Base-by-base conservation (phyloP, 2,888 invertebrate genomes). In the Euclidia mi region DNA sequence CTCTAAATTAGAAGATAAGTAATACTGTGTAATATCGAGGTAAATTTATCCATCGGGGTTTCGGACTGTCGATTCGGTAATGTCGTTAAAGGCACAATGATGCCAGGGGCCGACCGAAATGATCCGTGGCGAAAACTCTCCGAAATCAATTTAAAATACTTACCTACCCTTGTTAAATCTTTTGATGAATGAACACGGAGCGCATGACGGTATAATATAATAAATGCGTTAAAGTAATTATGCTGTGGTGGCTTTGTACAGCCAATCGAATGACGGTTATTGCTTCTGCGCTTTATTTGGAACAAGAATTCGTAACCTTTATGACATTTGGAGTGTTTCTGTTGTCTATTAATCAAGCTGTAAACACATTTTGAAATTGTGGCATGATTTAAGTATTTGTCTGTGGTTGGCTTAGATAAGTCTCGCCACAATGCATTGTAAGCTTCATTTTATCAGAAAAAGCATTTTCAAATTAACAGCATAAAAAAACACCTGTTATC, bases 61-160 rank as follows among this genome's bases (percentile, higher is more conserved):
- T 71, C 68, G 63, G 67, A 78, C 78, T 81, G 82, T 38, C 18
- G 49, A 41, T 35, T 15, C 31, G 10, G 44, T 88, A 87, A 90
- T 85, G 80, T 88, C 88, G 87, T 90, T 91, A 91, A 80, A 74
- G 73, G 79, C 62, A 88, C 86, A 88, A 89, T 86, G 80, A 78
- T 71, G 78, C 79, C 81, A 69, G 68, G 71, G 73, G 71, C 61
- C 55, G 41, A 41, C 73, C 76, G 81, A 89, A 89, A 91, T 88
- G 88, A 88, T 87, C 90, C 91, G 88, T 85, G 83, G 82, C 87
- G 85, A 87, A 85, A 88, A 84, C 82, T 85, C 87, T 44, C 81
- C 78, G 78, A 85, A 88, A 90, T 91, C 87, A 87, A 90, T 90
- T 91, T 90, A 85, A 89, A 90, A 90, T 88, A 88, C 81, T 78